Evolutionary conservation across 2,888 invertebrate genomes (phyloP), one percentile per base, ranked within the genome.

Genomic region (Notodonta ziczac): DNA sequence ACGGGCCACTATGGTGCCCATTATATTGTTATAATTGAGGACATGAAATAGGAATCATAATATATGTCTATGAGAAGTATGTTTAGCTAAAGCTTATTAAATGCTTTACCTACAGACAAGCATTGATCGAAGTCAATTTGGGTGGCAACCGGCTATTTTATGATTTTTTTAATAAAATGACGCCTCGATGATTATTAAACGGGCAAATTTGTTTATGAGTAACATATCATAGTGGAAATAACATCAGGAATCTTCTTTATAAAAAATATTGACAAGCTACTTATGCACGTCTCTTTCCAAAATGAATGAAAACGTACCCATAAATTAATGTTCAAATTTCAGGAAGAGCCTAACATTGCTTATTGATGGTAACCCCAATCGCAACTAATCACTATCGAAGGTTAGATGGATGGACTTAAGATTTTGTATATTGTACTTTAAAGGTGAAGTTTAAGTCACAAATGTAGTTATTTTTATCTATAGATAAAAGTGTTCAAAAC

Each of bases 321-420:
- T 42, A 42, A 10, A 10, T 46, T 13, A 13, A 5, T 9, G 5
- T 13, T 13, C 10, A 54, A 48, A 44, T 14, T 12, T 4, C 0
- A 0, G 10, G 8, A 57, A 8, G 56, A 65, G 10, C 73, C 61
- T 5, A 52, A 53, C 13, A 42, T 14, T 0, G n/a, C 42, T 32
- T 59, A 40, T 13, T 7, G 52, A 42, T 74, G 74, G 72, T 61
- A 6, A 60, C 60, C 58, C 67, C 65, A 67, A 57, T 66, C 64
- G 69, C 76, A 80, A 78, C 78, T 82, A 83, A 81, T 82, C 83
- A 76, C 80, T 71, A 78, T 77, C 74, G 84, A 85, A 86, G 83
- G 82, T 84, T 87, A 84, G 81, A 86, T 82, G 73, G 80, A 81
- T 85, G 79, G 70, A 73, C 77, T 78, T 83, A 83, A 75, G 74